Base-by-base conservation (phyloP, 2,888 invertebrate species). In the Dicranocentrus wangi region DNA sequence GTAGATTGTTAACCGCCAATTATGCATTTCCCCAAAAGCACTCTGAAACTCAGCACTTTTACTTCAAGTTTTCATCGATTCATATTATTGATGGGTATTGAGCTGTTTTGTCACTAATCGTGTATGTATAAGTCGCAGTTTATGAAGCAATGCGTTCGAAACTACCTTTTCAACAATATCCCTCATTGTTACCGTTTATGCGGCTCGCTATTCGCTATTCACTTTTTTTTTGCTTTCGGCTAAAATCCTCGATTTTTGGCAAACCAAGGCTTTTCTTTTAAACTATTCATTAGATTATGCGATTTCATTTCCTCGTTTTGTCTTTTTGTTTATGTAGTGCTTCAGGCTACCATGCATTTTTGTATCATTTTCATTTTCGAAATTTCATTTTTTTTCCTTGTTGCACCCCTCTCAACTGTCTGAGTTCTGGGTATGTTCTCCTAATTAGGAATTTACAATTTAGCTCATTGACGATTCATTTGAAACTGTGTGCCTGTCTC, bases 401-500 rank as follows among this genome's bases (percentile, higher is more conserved):
- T n/a, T n/a, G n/a, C n/a, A n/a, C n/a, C n/a, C n/a, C n/a, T n/a
- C n/a, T n/a, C n/a, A n/a, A n/a, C n/a, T n/a, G n/a, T n/a, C 1
- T 55, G 19, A 21, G 55, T 55, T 5, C 5, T 55, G 55, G 19
- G 19, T 23, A 8, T 55, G 55, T 70, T 42, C n/a, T 58, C 70
- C 70, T 70, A 70, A 70, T 70, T 70, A 70, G 70, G 70, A 70
- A 58, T 58, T 58, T 23, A 27, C 58, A 70, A 70, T 70, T 70
- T 70, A 10, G 10, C 60, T 27, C 60, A 25, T 39, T 63, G 39
- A 39, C n/a, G n/a, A n/a, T n/a, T n/a, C n/a, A n/a, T n/a, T n/a
- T n/a, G n/a, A n/a, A n/a, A n/a, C n/a, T n/a, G 10, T 27, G 27
- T 27, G 8, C 17, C 60, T n/a, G 13, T 51, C 19, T 51, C n/a